Base-by-base conservation (phyloP, 2,888 invertebrate genomes). In the Drosophila glabriapex region DNA sequence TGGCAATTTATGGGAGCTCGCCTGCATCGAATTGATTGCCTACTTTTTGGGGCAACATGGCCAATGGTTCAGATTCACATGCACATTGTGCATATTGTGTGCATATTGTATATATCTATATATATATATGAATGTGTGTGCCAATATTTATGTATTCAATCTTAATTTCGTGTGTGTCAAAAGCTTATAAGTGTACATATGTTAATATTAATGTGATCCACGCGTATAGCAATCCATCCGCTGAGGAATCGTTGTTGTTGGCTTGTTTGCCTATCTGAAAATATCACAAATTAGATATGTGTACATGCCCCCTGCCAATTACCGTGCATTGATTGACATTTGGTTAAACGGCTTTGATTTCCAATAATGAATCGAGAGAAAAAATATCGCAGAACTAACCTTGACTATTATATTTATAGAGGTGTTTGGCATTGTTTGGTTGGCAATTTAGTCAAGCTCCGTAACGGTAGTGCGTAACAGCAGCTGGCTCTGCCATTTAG, bases 381-480 rank as follows among this genome's bases (percentile, higher is more conserved):
- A 56, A 61, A 65, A 71, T 73, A 83, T 68, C 67, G 53, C 64
- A 49, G 43, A 41, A 5, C 19, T 35, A 68, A 52, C 83, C 80
- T 85, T 83, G 88, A 80, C 72, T 79, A 53, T 46, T 80, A 39
- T 75, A 79, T 86, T 84, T 77, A 63, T 86, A 83, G 80, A 62
- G 68, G 67, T 68, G 73, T 65, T 73, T 82, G 68, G 46, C 73
- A 83, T 81, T 81, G 78, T 67, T 70, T 64, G 68, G 55, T 16
- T 50, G 35, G 52, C 50, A 70, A 58, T 70, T 74, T 56, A 39
- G 39, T 52, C 50, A 46, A 59, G 49, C 58, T 22, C 22, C 31
- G 54, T 28, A 29, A 49, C 16, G 46, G 46, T 29, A 54, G 74
- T 54, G 54, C 56, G 37, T 46, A 52, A 53, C 54, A 74, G 56